phyloP scores from a whole-genome alignment of 1,140 invertebrate genomes.

The Atta cephalotes region DNA sequence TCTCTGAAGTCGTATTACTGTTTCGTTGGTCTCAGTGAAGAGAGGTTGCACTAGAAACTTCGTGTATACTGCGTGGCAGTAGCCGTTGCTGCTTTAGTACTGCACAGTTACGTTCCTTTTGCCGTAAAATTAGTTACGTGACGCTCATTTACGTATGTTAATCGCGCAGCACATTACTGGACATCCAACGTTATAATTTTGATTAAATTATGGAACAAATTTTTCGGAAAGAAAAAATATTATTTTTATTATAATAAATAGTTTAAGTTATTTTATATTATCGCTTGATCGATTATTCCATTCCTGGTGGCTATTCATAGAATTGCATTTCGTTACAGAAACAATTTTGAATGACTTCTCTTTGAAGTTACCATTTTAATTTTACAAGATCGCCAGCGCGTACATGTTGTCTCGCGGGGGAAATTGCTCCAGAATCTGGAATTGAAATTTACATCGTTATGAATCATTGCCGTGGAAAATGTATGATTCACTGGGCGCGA shows the following conservation, averaged over 20 bases:
- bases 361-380: conserved; percentile 52
- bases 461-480: conserved; percentile 57
- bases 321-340: neutral
- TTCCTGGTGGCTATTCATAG: neutral
- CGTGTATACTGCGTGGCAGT: conserved; percentile 1
- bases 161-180: conserved; percentile 47
- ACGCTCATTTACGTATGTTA: conserved; percentile 53
- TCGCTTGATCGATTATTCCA: neutral
- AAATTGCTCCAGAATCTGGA: conserved; percentile 1
- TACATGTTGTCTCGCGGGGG: conserved; percentile 9
- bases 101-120: conserved; percentile 45
- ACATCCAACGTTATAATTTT: conserved; percentile 7
- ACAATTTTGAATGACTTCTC: neutral
- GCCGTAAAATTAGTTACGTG: conserved; percentile 61
- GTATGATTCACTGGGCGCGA: conserved; percentile 47
- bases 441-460: conserved; percentile 61
- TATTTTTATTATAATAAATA: neutral
- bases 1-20: conserved; percentile 42
- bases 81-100: conserved; percentile 19
- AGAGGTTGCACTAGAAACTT: conserved; percentile 36
- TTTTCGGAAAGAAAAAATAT: conserved; percentile 2
- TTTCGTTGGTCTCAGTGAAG: conserved; percentile 45
- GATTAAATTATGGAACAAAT: conserved; percentile 9
- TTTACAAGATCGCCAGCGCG: neutral
- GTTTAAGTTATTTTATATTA: neutral